phyloP scores from a whole-genome alignment of 2,113 vertebrate genomes.

The Lasiurus borealis region DNA sequence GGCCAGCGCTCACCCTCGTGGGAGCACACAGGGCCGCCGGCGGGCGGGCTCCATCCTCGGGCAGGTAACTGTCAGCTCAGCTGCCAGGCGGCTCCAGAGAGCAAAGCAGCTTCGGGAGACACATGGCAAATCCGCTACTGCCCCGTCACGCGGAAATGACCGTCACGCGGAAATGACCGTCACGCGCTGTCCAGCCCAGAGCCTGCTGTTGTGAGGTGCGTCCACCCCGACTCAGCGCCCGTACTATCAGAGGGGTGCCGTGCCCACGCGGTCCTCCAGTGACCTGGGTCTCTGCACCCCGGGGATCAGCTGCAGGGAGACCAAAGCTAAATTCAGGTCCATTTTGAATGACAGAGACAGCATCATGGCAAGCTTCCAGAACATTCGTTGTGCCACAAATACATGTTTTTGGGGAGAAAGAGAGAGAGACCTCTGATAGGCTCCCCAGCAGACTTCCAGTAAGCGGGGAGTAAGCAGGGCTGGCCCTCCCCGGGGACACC shows the following conservation, averaged over 20 bases:
- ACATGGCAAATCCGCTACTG: background rate
- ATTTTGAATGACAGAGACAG: background rate
- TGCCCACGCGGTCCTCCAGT: background rate
- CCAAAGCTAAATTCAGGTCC: background rate
- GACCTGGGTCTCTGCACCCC: background rate
- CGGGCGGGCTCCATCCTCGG: background rate
- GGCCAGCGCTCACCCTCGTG: background rate
- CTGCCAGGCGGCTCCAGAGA: background rate
- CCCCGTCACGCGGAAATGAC: no score
- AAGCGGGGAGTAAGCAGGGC: background rate
- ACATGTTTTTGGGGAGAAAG: background rate
- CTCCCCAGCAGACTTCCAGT: background rate
- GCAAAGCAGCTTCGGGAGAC: background rate
- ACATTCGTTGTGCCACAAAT: background rate
- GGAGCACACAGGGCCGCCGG: background rate
- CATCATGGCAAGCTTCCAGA: constrained; percentile 3
- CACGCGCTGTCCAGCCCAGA: background rate
- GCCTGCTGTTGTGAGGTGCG: fast-evolving
- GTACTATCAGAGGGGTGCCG: background rate
- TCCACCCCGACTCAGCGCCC: background rate
- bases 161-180: background rate
- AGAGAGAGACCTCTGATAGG: background rate
- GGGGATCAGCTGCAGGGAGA: background rate
- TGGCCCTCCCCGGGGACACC: background rate
- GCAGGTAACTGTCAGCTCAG: background rate